These are phyloP conservation scores for Myotis yumanensis DNA, from an alignment of 2,113 vertebrate genomes.

Conservation along the genomic window DNA sequence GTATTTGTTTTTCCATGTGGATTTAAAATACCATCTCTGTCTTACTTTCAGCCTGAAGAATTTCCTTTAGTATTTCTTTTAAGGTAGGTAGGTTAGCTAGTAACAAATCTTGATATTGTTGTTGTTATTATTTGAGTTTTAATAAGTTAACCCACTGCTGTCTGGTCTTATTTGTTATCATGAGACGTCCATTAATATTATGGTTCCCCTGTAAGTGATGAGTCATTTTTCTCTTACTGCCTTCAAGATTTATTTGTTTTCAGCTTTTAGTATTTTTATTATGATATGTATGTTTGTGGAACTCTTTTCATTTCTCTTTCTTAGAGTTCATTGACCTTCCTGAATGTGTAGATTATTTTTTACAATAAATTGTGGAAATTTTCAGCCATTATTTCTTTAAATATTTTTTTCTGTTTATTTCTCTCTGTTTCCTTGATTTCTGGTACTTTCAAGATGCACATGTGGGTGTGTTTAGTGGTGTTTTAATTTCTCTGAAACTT, in stretches of 20 bases:
- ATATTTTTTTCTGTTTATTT: not conserved
- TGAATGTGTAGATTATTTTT: not conserved
- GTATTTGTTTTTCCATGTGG: not conserved
- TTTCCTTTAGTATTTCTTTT: not conserved
- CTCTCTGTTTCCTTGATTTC: not conserved
- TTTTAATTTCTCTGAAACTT: not conserved
- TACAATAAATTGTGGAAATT: not conserved
- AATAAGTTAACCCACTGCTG: not conserved
- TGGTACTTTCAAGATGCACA: not conserved
- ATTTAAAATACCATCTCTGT: not conserved
- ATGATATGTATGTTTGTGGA: not conserved
- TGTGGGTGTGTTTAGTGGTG: not conserved
- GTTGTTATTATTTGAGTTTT: not conserved
- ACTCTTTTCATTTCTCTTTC: not conserved
- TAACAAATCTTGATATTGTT: not conserved
- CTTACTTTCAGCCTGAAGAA: not conserved
- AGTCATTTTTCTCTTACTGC: not conserved
- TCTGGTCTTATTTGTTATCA: not conserved
- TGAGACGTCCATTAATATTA: not conserved
- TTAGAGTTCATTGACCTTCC: not conserved
- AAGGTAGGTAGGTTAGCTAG: not conserved
- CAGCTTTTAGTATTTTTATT: not conserved
- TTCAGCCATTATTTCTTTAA: not conserved
- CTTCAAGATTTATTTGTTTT: not conserved
- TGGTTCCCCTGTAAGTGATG: not conserved